These are phyloP conservation scores for Nomada ruficornis DNA, from an alignment of 2,888 invertebrate species.

Conservation along the genomic window DNA sequence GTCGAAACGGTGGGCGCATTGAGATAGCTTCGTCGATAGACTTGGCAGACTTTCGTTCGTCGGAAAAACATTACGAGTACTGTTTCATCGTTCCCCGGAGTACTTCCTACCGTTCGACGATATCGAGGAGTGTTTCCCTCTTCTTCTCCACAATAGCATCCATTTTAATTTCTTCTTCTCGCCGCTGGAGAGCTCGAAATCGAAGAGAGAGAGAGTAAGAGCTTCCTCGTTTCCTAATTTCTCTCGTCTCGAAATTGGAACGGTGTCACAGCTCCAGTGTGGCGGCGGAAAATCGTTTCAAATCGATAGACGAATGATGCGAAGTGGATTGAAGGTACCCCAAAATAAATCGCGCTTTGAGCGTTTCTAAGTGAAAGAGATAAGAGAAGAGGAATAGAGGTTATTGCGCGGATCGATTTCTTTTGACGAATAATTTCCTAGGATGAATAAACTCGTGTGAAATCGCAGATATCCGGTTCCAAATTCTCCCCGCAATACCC, in stretches of 20 bases:
- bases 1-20: conserved; percentile 7
- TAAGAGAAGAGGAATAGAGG: neutral
- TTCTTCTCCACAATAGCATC: neutral
- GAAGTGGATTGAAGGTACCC: conserved; percentile 54
- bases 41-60: conserved; percentile 25
- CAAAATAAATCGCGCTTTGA: conserved; percentile 41
- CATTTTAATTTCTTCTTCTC: conserved; percentile 28
- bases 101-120: conserved; percentile 12
- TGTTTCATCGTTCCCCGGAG: conserved; percentile 27
- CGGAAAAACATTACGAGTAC: conserved; percentile 43
- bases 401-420: conserved; percentile 25
- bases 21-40: conserved; percentile 37
- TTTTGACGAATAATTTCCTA: conserved; percentile 43
- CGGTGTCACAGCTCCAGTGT: conserved; percentile 24
- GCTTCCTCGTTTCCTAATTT: conserved; percentile 28
- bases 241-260: conserved; percentile 35
- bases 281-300: conserved; percentile 46
- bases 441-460: neutral
- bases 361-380: conserved; percentile 7
- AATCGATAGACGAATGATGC: conserved; percentile 54
- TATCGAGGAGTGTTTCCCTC: conserved; percentile 14
- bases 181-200: neutral
- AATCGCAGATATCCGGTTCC: conserved; percentile 23
- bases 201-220: neutral
- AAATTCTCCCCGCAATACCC: neutral